Base-by-base conservation (phyloP, 2,797 vertebrate genomes). In the Syncerus caffer region DNA sequence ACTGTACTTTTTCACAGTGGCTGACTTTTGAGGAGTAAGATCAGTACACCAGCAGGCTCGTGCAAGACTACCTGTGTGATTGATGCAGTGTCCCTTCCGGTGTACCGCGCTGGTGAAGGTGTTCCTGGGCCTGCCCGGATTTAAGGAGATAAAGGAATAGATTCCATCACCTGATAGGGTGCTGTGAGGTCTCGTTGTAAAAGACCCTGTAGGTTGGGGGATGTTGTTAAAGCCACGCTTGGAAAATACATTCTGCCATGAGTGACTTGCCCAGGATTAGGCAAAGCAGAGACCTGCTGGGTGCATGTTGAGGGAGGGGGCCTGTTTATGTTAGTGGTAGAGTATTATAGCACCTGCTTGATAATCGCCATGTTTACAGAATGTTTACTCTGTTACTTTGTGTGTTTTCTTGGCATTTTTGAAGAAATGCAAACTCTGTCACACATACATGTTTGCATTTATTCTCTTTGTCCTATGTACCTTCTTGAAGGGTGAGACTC, bases 51-150 rank as follows among this genome's bases (percentile, higher is more conserved):
- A 13, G 1, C 4, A 7, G 85, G 27, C 29, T 47, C 17, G 6
- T 31, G 25, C 42, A 51, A 55, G 31, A 6, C 45, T 67, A 0
- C 3, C 0, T 13, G 23, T 10, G 0, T 27, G 12, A 50, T 25
- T 19, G 45, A 47, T 16, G 4, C 25, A 11, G 1, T 29, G 57
- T 82, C 19, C 14, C 31, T 74, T 38, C 38, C 7, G 25, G 7
- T 17, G 1, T 80, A 2, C 51, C 4, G 5, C 21, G 2, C 16
- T 50, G 62, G 60, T n/a, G 60, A 38, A 25, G 55, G 67, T 31
- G 7, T n/a, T 67, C 45, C n/a, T 10, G 19, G 50, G 9, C 9
- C 38, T 34, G 38, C 11, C 10, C 7, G 9, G 58, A 25, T 71
- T 89, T 47, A 42, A 62, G 38, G 50, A 11, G 8, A 3, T 45